phyloP scores from a whole-genome alignment of 2,797 vertebrate genomes.

The Hoplostethus mediterraneus region DNA sequence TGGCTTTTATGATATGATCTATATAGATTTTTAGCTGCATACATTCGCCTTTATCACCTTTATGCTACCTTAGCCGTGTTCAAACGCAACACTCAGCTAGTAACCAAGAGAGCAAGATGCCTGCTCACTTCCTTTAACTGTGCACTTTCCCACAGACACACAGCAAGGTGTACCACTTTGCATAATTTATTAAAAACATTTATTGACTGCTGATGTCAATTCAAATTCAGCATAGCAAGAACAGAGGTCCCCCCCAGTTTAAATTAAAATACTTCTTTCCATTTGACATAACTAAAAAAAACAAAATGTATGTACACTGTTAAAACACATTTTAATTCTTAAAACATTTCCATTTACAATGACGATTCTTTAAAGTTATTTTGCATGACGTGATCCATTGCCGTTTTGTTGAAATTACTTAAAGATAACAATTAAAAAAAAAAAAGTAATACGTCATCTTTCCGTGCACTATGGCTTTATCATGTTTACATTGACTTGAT shows the following conservation, averaged over 20 bases:
- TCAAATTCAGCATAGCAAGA: neutral
- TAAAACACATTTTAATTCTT: conserved; percentile 43
- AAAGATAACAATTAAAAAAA: conserved; percentile 57
- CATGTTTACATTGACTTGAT: conserved; percentile 14
- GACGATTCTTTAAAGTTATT: conserved; percentile 19
- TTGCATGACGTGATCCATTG: conserved; percentile 28
- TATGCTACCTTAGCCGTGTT: too few species aligned
- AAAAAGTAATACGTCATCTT: conserved; percentile 42
- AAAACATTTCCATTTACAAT: conserved; percentile 52
- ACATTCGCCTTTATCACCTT: too few species aligned
- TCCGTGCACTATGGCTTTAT: conserved; percentile 18
- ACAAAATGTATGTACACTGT: conserved; percentile 44
- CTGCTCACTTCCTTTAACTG: too few species aligned
- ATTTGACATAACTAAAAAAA: conserved; percentile 49
- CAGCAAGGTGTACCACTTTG: neutral
- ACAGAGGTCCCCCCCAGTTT: neutral
- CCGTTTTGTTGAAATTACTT: conserved; percentile 55
- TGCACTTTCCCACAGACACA: neutral
- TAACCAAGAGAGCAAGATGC: too few species aligned
- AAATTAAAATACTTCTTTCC: conserved; percentile 14
- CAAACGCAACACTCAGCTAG: too few species aligned
- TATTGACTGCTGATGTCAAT: neutral
- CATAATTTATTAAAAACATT: neutral
- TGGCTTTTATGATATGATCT: too few species aligned
- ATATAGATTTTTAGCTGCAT: too few species aligned